These are phyloP conservation scores for Drosophila arawakana DNA, from an alignment of 1,140 invertebrate species.

Conservation along the genomic window DNA sequence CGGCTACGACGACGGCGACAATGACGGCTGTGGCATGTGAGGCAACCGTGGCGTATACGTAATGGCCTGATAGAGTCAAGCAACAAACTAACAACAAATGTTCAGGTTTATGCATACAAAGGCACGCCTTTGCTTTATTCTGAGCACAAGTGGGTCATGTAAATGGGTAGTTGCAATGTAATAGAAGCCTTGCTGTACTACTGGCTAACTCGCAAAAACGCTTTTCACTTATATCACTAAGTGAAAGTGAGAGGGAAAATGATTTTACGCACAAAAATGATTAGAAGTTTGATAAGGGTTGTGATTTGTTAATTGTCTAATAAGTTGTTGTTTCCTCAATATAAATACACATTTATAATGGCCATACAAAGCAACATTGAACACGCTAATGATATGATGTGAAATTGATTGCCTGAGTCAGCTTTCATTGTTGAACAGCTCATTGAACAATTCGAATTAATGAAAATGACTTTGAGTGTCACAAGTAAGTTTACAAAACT, in stretches of 20 bases:
- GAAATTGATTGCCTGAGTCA: conserved; percentile 44
- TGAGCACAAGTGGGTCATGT: conserved; percentile 45
- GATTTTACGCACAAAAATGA: not conserved
- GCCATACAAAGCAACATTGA: not conserved
- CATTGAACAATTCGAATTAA: conserved; percentile 47
- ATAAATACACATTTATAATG: conserved; percentile 9
- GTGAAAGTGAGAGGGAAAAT: conserved; percentile 10
- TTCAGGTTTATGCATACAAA: conserved; percentile 31
- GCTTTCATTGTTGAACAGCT: conserved; percentile 45
- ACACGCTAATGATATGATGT: conserved; percentile 38
- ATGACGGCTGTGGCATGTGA: conserved; percentile 26
- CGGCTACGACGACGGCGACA: conserved; percentile 7
- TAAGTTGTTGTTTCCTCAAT: conserved; percentile 19
- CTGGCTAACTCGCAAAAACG: conserved; percentile 10
- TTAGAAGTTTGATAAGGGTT: not conserved
- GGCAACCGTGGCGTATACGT: conserved; percentile 67
- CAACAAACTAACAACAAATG: conserved; percentile 22
- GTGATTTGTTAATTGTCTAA: conserved; percentile 10
- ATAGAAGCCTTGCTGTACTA: conserved; percentile 49
- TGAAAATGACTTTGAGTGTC: conserved; percentile 30
- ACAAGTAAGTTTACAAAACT: conserved; percentile 17
- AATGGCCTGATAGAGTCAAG: conserved; percentile 51
- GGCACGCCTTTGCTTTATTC: conserved; percentile 38
- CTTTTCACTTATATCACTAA: conserved; percentile 33
- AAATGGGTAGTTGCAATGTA: conserved; percentile 48